These are phyloP conservation scores for Smittia aterrima DNA, from an alignment of 2,888 invertebrate species.

Conservation along the genomic window DNA sequence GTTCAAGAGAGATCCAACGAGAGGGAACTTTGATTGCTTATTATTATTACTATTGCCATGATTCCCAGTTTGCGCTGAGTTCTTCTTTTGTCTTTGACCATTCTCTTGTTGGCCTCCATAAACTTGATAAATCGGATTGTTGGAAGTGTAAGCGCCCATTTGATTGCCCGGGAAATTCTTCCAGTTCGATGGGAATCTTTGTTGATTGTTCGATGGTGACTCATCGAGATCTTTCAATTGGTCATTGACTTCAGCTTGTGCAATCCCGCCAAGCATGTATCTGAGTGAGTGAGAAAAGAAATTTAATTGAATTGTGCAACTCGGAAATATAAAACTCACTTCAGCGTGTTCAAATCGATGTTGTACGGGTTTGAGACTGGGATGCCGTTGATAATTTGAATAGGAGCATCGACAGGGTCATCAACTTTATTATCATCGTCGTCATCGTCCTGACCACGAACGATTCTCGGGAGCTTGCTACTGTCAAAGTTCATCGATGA, in stretches of 20 bases:
- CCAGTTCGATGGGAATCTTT: conserved; percentile 10
- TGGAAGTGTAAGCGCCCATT: not conserved
- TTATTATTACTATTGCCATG: not conserved
- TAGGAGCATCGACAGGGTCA: conserved; percentile 32
- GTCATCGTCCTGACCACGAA: conserved; percentile 33
- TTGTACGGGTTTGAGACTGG: conserved; percentile 59
- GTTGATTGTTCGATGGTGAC: not conserved
- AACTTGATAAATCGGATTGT: conserved; percentile 23
- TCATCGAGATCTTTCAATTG: conserved; percentile 36
- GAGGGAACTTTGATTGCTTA: conserved; percentile 19
- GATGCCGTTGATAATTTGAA: conserved; percentile 55
- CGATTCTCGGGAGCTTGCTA: conserved; percentile 27
- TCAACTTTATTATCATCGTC: conserved; percentile 25
- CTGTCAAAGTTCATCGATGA: conserved; percentile 39
- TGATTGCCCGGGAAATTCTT: not conserved
- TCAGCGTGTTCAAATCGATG: conserved; percentile 53
- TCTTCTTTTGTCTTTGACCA: not conserved
- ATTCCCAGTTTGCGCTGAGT: not conserved
- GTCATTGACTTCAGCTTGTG: conserved; percentile 41
- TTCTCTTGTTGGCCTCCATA: conserved; percentile 15
- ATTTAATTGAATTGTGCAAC: not conserved
- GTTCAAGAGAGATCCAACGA: conserved; percentile 11
- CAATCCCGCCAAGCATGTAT: conserved; percentile 41
- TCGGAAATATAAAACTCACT: conserved; percentile 16
- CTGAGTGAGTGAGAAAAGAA: not conserved